Evolutionary conservation across 2,797 vertebrate species (phyloP).

Genomic region (Arctocebus calabarensis): DNA sequence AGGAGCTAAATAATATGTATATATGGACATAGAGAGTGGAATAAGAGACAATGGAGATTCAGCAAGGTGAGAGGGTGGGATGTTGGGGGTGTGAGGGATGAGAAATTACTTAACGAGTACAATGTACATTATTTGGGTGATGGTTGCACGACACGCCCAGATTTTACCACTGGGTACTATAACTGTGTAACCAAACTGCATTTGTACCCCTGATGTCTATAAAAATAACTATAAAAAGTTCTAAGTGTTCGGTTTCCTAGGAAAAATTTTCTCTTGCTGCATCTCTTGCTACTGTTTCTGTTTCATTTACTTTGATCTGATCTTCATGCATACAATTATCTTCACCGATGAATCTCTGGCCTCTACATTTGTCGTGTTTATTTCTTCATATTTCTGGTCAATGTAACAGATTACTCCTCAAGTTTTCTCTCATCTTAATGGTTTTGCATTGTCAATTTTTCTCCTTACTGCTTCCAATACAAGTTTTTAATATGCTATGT

Average conservation of each 20-base stretch:
- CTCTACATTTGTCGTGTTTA: slow-evolving; percentile 12
- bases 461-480: slow-evolving; percentile 6
- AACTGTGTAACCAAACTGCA: background rate
- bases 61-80: background rate
- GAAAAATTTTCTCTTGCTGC: background rate
- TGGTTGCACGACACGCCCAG: background rate
- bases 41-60: background rate
- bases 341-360: background rate
- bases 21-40: background rate
- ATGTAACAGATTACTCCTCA: background rate
- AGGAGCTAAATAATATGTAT: background rate
- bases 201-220: background rate
- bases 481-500: slow-evolving; percentile 3
- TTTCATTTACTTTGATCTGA: background rate
- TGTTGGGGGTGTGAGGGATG: background rate
- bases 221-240: background rate
- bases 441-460: background rate
- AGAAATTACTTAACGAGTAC: background rate
- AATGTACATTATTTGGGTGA: background rate
- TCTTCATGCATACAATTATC: slow-evolving; percentile 3
- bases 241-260: background rate
- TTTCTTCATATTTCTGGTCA: background rate
- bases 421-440: background rate
- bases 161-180: background rate
- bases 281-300: slow-evolving; percentile 1